Evolutionary conservation across 2,113 vertebrate genomes (phyloP).

Genomic region (Camelus dromedarius): DNA sequence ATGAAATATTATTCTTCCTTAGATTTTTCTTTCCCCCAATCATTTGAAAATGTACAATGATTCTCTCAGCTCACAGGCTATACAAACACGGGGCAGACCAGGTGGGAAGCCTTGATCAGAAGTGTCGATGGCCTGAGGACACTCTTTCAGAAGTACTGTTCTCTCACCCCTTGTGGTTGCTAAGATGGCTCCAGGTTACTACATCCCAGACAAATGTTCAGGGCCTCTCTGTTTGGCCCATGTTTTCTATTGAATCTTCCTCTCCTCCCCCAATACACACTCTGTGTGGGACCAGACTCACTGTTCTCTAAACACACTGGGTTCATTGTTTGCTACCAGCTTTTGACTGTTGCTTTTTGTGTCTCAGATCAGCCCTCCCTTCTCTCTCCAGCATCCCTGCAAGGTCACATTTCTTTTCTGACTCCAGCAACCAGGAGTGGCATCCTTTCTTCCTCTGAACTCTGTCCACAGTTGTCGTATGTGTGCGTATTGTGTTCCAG

Average conservation of each 20-base stretch:
- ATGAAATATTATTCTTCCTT: neutral
- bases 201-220: neutral
- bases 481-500: neutral
- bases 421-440: neutral
- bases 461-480: neutral
- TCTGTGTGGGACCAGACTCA: neutral
- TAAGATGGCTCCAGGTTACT: neutral
- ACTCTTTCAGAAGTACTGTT: neutral
- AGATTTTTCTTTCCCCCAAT: neutral
- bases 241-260: neutral
- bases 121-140: neutral
- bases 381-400: neutral
- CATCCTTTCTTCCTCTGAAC: neutral
- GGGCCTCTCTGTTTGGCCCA: neutral
- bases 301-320: neutral
- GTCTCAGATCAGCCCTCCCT: neutral
- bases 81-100: neutral
- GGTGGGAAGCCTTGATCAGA: neutral
- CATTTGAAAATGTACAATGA: neutral
- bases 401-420: neutral
- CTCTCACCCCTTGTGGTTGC: neutral
- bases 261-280: neutral
- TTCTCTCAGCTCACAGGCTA: neutral
- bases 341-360: neutral
- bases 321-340: neutral